Conservation (phyloP, 2,797 vertebrate genomes). For the Craterocephalus amniculus region DNA sequence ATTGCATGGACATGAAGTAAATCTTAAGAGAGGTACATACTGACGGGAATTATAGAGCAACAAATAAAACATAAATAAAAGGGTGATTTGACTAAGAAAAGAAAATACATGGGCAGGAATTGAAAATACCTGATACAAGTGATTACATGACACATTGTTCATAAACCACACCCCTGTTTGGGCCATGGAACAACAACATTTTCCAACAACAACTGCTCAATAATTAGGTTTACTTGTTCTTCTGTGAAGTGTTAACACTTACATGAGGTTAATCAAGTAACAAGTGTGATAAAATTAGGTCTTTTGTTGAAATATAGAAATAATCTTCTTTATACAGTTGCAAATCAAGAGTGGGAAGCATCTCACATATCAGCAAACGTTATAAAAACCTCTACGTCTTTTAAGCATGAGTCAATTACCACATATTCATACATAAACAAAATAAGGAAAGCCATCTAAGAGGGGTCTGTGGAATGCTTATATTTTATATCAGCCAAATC, state of each 20-base stretch:
- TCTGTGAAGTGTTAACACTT: background rate
- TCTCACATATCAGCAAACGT: background rate
- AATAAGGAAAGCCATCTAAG: background rate
- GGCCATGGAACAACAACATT: slow-evolving; percentile 3
- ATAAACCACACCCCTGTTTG: slow-evolving; percentile 1
- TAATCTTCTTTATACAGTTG: background rate
- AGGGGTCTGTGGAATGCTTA: background rate
- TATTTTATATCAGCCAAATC: background rate
- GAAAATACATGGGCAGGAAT: slow-evolving; percentile 2
- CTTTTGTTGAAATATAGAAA: slow-evolving; percentile 10
- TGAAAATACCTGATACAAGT: background rate
- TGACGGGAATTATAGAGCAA: slow-evolving; percentile 45
- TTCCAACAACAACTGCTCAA: background rate
- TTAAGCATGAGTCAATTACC: background rate
- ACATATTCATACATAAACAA: background rate
- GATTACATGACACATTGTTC: slow-evolving; percentile 9
- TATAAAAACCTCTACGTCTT: background rate
- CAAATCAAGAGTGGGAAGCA: background rate
- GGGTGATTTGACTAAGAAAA: background rate
- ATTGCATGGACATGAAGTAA: slow-evolving; percentile 29
- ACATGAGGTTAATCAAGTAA: slow-evolving; percentile 19
- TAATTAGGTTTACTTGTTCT: slow-evolving; percentile 1
- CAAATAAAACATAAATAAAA: slow-evolving; percentile 9
- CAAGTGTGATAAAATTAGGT: background rate
- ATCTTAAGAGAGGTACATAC: slow-evolving; percentile 19